phyloP scores from a whole-genome alignment of 2,113 vertebrate species.

The Salvelinus alpinus region DNA sequence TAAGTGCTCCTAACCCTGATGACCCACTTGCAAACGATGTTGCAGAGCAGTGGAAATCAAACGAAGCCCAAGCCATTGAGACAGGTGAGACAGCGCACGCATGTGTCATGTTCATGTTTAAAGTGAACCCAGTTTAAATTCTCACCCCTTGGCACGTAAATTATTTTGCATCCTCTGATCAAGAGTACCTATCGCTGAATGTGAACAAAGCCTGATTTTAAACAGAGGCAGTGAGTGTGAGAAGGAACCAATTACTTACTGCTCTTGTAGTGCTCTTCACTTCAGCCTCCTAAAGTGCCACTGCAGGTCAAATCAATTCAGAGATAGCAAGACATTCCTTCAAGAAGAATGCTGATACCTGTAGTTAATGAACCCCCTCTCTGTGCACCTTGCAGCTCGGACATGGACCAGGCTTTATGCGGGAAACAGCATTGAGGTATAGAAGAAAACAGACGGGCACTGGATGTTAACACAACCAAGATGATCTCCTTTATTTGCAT shows the following conservation, averaged over 20 bases:
- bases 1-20: constrained; percentile 99
- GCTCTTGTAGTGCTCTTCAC: too few species aligned
- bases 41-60: constrained; percentile 99
- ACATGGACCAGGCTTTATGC: constrained; percentile 99
- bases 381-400: constrained; percentile 81
- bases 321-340: too few species aligned
- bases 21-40: constrained; percentile 99
- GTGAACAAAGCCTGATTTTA: too few species aligned
- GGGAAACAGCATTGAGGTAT: constrained; percentile 90
- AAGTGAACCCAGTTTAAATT: too few species aligned
- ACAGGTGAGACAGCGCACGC: constrained; percentile 79
- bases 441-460: constrained; percentile 60
- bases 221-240: too few species aligned
- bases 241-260: too few species aligned
- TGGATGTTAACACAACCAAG: constrained; percentile 71
- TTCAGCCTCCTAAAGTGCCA: too few species aligned
- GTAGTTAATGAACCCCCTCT: constrained; percentile 6
- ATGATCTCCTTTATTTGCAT: constrained; percentile 55
- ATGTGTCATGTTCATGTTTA: neutral
- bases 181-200: too few species aligned
- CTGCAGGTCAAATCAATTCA: too few species aligned
- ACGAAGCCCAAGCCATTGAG: constrained; percentile 98
- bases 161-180: too few species aligned
- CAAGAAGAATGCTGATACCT: too few species aligned
- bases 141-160: too few species aligned